These are phyloP conservation scores for Carettochelys insculpta DNA, from an alignment of 2,113 vertebrate species.

Conservation along the genomic window DNA sequence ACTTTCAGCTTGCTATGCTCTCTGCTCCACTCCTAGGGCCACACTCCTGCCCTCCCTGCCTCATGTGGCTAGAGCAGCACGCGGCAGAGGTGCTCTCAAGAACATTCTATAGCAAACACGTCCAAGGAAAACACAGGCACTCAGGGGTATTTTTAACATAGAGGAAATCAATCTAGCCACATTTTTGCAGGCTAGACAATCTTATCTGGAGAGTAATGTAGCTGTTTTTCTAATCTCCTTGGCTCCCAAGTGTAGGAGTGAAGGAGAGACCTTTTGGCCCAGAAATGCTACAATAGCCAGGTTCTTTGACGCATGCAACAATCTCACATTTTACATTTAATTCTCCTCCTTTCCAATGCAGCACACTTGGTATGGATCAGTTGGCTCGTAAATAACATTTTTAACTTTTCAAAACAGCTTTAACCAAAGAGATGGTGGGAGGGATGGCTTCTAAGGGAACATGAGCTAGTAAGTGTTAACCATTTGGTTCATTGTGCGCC, in stretches of 20 bases:
- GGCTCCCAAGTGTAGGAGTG: neutral
- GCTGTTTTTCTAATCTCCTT: neutral
- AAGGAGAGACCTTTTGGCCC: neutral
- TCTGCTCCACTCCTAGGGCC: neutral
- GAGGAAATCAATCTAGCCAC: neutral
- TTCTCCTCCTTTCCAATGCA: neutral
- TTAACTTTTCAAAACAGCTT: neutral
- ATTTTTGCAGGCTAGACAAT: neutral
- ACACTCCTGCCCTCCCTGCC: fast-evolving
- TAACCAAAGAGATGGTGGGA: neutral
- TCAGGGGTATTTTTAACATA: neutral
- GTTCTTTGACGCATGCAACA: neutral
- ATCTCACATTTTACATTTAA: neutral
- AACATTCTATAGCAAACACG: neutral
- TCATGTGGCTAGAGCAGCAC: fast-evolving
- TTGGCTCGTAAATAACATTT: neutral
- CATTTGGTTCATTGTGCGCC: neutral
- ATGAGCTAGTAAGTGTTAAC: neutral
- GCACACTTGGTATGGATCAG: neutral
- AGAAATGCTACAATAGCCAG: neutral
- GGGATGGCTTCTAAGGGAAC: neutral
- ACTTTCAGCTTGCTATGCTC: fast-evolving
- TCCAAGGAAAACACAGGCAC: neutral
- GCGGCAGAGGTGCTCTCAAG: fast-evolving
- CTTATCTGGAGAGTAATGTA: neutral